Conservation (phyloP, 2,113 vertebrate genomes). For the Tetrax tetrax region DNA sequence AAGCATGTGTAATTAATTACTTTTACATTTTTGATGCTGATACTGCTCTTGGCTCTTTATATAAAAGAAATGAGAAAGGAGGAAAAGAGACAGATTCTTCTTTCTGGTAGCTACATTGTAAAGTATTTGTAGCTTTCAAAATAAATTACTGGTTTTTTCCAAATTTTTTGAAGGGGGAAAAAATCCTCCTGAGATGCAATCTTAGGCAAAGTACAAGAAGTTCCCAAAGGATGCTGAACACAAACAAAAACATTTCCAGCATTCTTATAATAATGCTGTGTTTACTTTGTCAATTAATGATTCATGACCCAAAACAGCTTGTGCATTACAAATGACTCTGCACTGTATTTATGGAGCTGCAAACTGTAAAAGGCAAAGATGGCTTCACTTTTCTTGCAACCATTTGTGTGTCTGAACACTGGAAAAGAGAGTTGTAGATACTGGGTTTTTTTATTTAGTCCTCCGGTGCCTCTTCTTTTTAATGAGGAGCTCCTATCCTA, state of each 20-base stretch:
- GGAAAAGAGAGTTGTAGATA: not conserved
- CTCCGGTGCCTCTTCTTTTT: not conserved
- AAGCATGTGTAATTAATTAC: not conserved
- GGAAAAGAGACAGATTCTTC: not conserved
- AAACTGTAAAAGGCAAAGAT: not conserved
- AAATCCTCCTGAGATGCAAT: slow-evolving; percentile 4
- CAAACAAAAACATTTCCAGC: slow-evolving; percentile 45
- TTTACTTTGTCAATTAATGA: slow-evolving; percentile 64
- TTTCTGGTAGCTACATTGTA: not conserved
- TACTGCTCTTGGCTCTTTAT: not conserved
- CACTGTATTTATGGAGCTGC: not conserved
- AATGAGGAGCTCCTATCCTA: not conserved
- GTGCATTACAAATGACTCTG: not conserved
- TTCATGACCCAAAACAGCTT: slow-evolving; percentile 38
- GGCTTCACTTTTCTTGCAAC: not conserved
- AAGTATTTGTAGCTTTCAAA: slow-evolving; percentile 20
- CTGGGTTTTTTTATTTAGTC: not conserved
- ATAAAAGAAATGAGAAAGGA: not conserved
- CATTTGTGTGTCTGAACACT: not conserved
- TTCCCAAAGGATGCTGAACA: slow-evolving; percentile 58
- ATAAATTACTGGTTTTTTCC: not conserved
- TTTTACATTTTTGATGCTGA: not conserved
- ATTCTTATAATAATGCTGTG: slow-evolving; percentile 48
- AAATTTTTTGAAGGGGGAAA: not conserved
- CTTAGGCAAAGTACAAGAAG: slow-evolving; percentile 58